phyloP scores from a whole-genome alignment of 30 jellyfish, hydroid and myxozoan genomes.

The Aurelia sp. region DNA sequence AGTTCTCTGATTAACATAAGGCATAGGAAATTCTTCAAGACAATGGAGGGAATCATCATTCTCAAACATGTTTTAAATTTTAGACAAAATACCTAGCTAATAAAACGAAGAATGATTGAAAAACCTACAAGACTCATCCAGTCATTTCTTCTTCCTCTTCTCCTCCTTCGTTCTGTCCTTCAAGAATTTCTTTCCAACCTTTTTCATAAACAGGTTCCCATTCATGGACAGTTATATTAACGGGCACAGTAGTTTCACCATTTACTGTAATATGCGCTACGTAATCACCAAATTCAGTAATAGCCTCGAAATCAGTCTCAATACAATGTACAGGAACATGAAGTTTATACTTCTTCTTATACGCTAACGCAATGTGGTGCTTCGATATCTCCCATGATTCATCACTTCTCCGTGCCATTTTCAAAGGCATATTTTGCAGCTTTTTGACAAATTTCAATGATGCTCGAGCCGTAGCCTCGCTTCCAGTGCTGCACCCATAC shows the following conservation, averaged over 20 bases:
- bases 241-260: constrained; percentile 55
- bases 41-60: no score
- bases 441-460: constrained; percentile 48
- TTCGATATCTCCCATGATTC: constrained; percentile 67
- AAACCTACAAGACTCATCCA: no score
- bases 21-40: no score
- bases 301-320: constrained; percentile 51
- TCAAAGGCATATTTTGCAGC: constrained; percentile 34
- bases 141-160: not conserved
- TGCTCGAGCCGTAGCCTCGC: constrained; percentile 37
- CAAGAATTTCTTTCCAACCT: constrained; percentile 56
- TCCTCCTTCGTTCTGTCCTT: constrained; percentile 11
- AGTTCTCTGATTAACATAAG: no score
- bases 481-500: constrained; percentile 20
- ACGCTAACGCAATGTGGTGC: constrained; percentile 59
- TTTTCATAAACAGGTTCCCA: constrained; percentile 65
- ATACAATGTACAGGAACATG: constrained; percentile 82
- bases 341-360: constrained; percentile 17
- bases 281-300: constrained; percentile 53
- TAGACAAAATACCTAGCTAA: no score
- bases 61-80: no score
- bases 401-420: constrained; percentile 47
- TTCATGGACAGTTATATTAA: constrained; percentile 48
- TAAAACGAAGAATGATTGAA: no score
- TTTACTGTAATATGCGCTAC: constrained; percentile 45